A percentile compares a stretch with the other conserved stretches of the same genome.
Evolutionary conservation across 2,888 invertebrate genomes (phyloP).

Genomic region (Ceriagrion tenellum): DNA sequence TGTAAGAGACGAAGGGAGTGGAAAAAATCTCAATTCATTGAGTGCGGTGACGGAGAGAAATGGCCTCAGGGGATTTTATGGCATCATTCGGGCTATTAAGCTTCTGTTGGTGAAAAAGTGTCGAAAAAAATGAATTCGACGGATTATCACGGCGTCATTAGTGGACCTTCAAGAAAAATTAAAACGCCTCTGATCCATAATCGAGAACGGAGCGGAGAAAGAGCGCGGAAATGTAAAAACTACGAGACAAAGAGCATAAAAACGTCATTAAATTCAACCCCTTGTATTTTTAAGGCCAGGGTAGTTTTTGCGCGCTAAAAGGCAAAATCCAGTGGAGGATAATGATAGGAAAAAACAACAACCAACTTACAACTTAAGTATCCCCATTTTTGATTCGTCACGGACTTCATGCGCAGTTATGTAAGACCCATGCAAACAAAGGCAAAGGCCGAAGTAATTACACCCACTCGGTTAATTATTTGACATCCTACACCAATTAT

Average conservation of each 20-base stretch:
- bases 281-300: too few relatives aligned
- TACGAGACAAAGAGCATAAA: too few relatives aligned
- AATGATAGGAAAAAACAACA: too few relatives aligned
- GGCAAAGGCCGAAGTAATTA: too few relatives aligned
- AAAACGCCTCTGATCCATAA: not conserved
- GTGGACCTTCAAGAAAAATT: not conserved
- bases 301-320: too few relatives aligned
- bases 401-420: too few relatives aligned
- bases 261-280: not conserved
- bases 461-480: too few relatives aligned
- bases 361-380: too few relatives aligned
- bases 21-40: not conserved
- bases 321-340: too few relatives aligned
- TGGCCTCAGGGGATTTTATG: not conserved
- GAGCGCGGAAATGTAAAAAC: not conserved
- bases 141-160: not conserved
- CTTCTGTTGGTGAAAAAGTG: not conserved
- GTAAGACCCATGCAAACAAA: too few relatives aligned
- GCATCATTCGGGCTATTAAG: not conserved
- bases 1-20: not conserved
- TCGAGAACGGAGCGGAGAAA: not conserved
- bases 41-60: not conserved
- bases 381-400: too few relatives aligned
- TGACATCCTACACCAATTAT: too few relatives aligned
- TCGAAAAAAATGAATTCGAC: not conserved